phyloP scores from a whole-genome alignment of 2,113 vertebrate species.

The Tragelaphus scriptus region DNA sequence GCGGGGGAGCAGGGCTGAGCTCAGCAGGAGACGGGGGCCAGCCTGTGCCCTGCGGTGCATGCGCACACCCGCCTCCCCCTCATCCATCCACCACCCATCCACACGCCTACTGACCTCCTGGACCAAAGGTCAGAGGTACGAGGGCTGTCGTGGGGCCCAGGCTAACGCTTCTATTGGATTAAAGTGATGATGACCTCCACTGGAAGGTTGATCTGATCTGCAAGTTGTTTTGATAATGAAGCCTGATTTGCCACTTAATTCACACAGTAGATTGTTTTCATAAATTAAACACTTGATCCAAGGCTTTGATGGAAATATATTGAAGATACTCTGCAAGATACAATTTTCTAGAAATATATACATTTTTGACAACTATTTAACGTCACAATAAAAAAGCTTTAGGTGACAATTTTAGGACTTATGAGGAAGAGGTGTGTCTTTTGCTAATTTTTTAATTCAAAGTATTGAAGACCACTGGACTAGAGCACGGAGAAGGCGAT shows the following conservation, averaged over 20 bases:
- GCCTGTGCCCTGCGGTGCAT: neutral
- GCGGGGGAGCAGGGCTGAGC: neutral
- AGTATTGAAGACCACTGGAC: neutral
- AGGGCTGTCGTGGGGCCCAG: accelerated
- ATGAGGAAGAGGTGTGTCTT: neutral
- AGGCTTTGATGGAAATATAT: neutral
- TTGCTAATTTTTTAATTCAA: neutral
- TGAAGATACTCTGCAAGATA: neutral
- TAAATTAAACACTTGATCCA: neutral
- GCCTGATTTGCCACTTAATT: neutral
- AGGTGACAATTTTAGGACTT: too few species aligned
- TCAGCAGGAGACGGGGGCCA: accelerated
- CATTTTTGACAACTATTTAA: neutral
- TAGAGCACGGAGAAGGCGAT: too few species aligned
- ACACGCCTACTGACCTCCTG: neutral
- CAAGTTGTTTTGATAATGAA: neutral
- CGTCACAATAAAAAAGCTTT: neutral
- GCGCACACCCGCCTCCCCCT: neutral
- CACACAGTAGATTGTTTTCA: neutral
- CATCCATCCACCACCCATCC: accelerated
- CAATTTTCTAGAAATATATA: neutral
- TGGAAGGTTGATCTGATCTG: neutral
- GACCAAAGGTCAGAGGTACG: accelerated
- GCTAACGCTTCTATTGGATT: accelerated
- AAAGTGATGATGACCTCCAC: neutral